phyloP scores from a whole-genome alignment of 1,140 invertebrate genomes.

The Cyrtorhinus lividipennis region DNA sequence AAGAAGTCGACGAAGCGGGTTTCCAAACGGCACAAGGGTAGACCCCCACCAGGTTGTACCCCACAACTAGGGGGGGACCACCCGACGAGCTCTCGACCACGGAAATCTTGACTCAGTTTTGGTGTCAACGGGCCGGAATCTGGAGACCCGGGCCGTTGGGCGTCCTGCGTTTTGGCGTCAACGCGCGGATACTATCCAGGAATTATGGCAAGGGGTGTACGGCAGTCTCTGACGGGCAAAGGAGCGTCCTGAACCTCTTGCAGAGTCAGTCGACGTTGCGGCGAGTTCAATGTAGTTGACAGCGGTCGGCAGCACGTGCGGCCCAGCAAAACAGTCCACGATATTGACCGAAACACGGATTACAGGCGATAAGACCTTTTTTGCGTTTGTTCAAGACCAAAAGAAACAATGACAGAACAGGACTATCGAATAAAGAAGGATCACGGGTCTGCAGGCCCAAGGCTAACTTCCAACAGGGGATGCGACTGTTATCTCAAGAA shows the following conservation, averaged over 20 bases:
- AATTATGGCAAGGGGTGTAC: neutral
- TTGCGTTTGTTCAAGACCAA: too few species aligned
- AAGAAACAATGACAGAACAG: too few species aligned
- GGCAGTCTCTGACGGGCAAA: neutral
- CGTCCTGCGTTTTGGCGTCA: neutral
- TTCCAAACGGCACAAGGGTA: constrained; percentile 39
- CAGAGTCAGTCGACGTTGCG: too few species aligned
- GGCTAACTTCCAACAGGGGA: too few species aligned
- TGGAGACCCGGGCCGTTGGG: neutral
- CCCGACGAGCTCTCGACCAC: constrained; percentile 17
- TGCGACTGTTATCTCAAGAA: neutral
- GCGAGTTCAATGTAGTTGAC: too few species aligned
- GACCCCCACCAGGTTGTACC: constrained; percentile 40
- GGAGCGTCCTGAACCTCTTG: neutral
- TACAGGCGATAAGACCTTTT: neutral
- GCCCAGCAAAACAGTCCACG: too few species aligned
- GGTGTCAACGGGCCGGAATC: neutral
- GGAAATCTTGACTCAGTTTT: constrained; percentile 22
- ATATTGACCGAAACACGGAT: neutral
- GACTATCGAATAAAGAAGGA: too few species aligned
- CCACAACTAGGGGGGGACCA: constrained; percentile 27
- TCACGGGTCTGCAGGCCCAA: too few species aligned
- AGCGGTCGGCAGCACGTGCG: too few species aligned
- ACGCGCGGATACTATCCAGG: neutral
- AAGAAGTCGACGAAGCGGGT: constrained; percentile 26